phyloP scores from a whole-genome alignment of 64 coral and sea anemone species.

The Catalaphyllia jardinei region DNA sequence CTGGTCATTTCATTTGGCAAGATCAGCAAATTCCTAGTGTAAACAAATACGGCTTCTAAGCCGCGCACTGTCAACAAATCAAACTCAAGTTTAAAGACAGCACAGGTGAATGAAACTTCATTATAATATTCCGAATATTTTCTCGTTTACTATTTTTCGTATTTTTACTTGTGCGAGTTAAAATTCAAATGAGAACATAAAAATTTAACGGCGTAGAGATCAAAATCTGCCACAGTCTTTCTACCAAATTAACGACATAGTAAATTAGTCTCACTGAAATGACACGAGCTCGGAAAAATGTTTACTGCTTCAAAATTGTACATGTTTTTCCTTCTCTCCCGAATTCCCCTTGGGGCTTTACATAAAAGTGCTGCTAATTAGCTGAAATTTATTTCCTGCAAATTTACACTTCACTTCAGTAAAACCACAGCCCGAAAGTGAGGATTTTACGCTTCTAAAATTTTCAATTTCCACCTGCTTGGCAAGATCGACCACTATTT shows the following conservation, averaged over 20 bases:
- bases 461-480: slow-evolving; percentile 28
- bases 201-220: neutral
- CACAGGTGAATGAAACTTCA: too few relatives aligned
- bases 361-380: neutral
- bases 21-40: slow-evolving; percentile 14
- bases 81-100: neutral
- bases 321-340: neutral
- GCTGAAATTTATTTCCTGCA: neutral
- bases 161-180: too few relatives aligned
- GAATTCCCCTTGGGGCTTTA: neutral
- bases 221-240: neutral
- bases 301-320: neutral
- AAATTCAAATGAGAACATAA: too few relatives aligned
- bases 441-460: neutral
- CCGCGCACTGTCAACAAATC: neutral
- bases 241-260: too few relatives aligned
- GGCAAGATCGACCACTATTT: neutral
- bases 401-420: neutral
- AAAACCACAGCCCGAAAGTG: neutral
- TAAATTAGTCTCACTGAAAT: too few relatives aligned
- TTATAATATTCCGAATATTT: neutral
- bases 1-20: neutral
- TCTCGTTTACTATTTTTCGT: neutral
- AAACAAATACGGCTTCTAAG: neutral
- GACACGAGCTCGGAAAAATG: neutral